These are phyloP conservation scores for Gorsachius goisagi DNA, from an alignment of 2,113 vertebrate species.

Conservation along the genomic window DNA sequence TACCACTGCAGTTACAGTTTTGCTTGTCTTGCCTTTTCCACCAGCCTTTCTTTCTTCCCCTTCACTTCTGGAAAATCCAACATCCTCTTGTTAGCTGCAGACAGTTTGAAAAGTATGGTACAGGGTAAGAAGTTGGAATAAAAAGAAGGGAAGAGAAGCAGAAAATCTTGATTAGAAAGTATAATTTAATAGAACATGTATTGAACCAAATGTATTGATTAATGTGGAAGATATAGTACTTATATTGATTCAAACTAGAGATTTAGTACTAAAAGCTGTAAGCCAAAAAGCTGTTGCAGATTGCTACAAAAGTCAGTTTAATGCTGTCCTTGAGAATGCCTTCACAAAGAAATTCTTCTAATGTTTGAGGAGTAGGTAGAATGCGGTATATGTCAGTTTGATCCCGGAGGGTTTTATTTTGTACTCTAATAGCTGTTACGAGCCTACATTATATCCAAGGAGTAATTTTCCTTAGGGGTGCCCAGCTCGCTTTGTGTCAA, in stretches of 20 bases:
- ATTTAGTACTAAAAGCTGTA: conserved; percentile 84
- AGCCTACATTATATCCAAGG: conserved; percentile 99
- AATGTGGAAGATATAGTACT: conserved; percentile 86
- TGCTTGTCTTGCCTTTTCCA: conserved; percentile 1
- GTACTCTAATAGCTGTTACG: conserved; percentile 99
- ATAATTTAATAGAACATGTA: conserved; percentile 87
- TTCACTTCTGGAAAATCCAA: neutral
- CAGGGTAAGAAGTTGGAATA: conserved; percentile 63
- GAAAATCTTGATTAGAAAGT: conserved; percentile 87
- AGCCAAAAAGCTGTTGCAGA: conserved; percentile 90
- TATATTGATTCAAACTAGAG: conserved; percentile 82
- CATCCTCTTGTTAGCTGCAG: neutral
- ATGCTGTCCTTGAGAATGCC: conserved; percentile 99
- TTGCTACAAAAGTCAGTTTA: conserved; percentile 96
- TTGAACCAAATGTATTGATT: conserved; percentile 86
- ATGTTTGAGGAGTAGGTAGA: conserved; percentile 98
- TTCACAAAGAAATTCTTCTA: conserved; percentile 97
- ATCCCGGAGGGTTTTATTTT: conserved; percentile 97
- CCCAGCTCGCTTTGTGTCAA: conserved; percentile 96
- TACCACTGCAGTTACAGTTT: neutral
- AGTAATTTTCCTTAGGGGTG: conserved; percentile 99
- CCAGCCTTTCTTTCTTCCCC: neutral
- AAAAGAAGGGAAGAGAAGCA: conserved; percentile 67
- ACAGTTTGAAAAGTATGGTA: conserved; percentile 56
- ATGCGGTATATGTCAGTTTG: conserved; percentile 94